Conservation (phyloP, 1,140 invertebrate species). For the Aporrectodea caliginosa region DNA sequence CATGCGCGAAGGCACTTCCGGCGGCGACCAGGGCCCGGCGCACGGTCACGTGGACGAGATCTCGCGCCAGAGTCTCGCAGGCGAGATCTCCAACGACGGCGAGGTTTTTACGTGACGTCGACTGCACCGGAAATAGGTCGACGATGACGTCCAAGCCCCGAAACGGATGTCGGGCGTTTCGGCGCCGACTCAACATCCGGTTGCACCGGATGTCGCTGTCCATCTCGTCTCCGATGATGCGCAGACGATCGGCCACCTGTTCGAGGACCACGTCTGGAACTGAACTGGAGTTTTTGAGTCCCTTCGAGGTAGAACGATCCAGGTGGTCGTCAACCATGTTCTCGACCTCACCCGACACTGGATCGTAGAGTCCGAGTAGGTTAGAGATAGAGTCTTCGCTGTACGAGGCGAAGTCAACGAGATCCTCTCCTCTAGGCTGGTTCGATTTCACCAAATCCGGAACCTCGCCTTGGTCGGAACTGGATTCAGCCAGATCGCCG, state of each 20-base stretch:
- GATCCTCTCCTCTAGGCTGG: too few species aligned
- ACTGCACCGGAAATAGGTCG: background rate
- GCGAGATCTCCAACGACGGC: background rate
- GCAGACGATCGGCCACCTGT: background rate
- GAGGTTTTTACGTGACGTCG: background rate
- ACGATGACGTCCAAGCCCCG: background rate
- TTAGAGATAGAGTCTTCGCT: too few species aligned
- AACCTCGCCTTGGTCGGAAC: too few species aligned
- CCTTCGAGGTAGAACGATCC: too few species aligned
- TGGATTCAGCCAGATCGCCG: too few species aligned
- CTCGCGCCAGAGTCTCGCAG: background rate
- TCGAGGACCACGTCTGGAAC: too few species aligned
- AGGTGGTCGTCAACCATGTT: too few species aligned
- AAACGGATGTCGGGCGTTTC: background rate
- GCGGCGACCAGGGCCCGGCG: background rate
- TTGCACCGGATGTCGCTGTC: background rate
- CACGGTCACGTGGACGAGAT: background rate
- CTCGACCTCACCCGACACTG: too few species aligned
- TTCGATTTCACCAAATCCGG: too few species aligned
- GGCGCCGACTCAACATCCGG: background rate
- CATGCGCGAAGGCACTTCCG: background rate
- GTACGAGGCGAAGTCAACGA: too few species aligned
- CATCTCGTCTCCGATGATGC: background rate
- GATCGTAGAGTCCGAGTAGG: too few species aligned
- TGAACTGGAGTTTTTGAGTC: too few species aligned